Evolutionary conservation across 2,113 vertebrate species (phyloP).

Genomic region (Polypterus senegalus): DNA sequence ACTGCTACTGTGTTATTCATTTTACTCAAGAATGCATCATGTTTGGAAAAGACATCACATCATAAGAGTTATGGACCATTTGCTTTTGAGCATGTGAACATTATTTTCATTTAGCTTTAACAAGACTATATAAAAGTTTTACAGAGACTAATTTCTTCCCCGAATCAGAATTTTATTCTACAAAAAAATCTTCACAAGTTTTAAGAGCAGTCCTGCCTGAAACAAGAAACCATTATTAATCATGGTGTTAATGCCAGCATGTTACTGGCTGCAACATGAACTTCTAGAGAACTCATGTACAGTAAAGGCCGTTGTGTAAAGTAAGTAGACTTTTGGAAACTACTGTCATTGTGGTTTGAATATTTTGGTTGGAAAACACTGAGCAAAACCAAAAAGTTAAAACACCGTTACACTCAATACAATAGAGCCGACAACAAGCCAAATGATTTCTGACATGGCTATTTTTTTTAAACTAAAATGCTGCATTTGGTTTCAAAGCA

Average conservation of each 20-base stretch:
- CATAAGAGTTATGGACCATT: slow-evolving; percentile 10
- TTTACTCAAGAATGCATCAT: too few relatives aligned
- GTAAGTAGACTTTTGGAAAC: slow-evolving; percentile 8
- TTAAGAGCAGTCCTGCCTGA: slow-evolving; percentile 18
- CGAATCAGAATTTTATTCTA: slow-evolving; percentile 33
- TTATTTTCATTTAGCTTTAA: slow-evolving; percentile 17
- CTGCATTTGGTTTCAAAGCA: slow-evolving; percentile 25
- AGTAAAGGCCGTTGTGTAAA: slow-evolving; percentile 17
- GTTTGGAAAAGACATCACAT: too few relatives aligned
- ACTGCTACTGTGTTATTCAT: too few relatives aligned
- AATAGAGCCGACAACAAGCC: slow-evolving; percentile 32
- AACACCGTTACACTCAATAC: slow-evolving; percentile 27
- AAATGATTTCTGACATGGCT: slow-evolving; percentile 39
- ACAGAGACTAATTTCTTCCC: slow-evolving; percentile 25
- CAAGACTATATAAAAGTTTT: slow-evolving; percentile 17
- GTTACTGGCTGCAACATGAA: slow-evolving; percentile 15
- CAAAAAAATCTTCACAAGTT: slow-evolving; percentile 27
- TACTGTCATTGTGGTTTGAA: slow-evolving; percentile 13
- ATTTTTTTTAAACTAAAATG: slow-evolving; percentile 40
- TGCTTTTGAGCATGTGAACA: slow-evolving; percentile 19
- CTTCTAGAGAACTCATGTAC: slow-evolving; percentile 8
- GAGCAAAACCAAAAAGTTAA: slow-evolving; percentile 24
- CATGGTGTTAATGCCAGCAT: slow-evolving; percentile 4
- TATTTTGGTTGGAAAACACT: slow-evolving; percentile 25
- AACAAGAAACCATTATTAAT: slow-evolving; percentile 26